These are phyloP conservation scores for Galaxias olidus DNA, from an alignment of 2,797 vertebrate species.

Conservation along the genomic window DNA sequence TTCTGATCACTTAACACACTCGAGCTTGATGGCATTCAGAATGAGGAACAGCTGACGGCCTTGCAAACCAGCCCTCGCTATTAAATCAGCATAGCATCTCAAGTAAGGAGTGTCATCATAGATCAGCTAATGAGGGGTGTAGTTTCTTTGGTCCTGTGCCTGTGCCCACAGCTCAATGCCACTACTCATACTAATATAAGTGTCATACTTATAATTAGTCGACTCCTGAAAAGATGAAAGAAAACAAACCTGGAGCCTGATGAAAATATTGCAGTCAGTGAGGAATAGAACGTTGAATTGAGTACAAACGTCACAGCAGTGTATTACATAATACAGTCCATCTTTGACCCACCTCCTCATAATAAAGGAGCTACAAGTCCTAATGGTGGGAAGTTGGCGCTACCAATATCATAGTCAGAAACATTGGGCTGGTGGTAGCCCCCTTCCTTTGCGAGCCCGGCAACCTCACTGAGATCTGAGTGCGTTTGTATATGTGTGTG, in stretches of 20 bases:
- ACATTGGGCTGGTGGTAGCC: conserved; percentile 17
- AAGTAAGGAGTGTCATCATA: too few species aligned
- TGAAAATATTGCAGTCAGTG: conserved; percentile 43
- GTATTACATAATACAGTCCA: conserved; percentile 35
- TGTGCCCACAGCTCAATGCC: conserved; percentile 43
- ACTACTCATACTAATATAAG: conserved; percentile 40
- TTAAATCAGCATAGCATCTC: conserved; percentile 6
- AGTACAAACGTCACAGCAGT: conserved; percentile 36
- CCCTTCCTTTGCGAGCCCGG: conserved; percentile 9
- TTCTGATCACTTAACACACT: too few species aligned
- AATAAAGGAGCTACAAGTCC: conserved; percentile 19
- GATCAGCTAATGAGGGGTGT: conserved; percentile 41
- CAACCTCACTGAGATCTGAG: conserved; percentile 31
- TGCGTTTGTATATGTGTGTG: conserved; percentile 7
- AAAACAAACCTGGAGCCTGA: conserved; percentile 25
- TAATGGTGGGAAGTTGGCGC: not conserved
- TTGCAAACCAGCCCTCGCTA: not conserved
- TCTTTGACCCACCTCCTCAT: conserved; percentile 15
- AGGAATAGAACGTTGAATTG: conserved; percentile 26
- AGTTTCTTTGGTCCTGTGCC: conserved; percentile 70
- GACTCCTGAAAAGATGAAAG: conserved; percentile 48
- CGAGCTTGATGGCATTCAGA: too few species aligned
- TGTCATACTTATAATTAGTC: conserved; percentile 46
- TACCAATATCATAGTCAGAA: conserved; percentile 15
- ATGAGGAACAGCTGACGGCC: not conserved